A percentile compares a stretch with the other conserved stretches of the same genome.
These are phyloP conservation scores for Orchesella cincta DNA, from an alignment of 1,140 invertebrate species.

Conservation along the genomic window DNA sequence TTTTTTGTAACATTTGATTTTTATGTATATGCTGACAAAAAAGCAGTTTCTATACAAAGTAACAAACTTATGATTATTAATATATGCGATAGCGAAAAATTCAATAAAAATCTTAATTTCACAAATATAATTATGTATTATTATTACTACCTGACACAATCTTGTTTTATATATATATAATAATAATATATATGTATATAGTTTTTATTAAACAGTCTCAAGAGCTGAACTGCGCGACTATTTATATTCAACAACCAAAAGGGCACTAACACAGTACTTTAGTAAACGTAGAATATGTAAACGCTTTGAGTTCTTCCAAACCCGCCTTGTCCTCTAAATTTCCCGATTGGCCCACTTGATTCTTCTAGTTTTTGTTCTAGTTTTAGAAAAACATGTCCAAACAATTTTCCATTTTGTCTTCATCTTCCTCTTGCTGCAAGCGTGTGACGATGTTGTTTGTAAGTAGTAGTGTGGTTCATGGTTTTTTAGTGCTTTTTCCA, in stretches of 20 bases:
- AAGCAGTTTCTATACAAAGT: constrained; percentile 27
- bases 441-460: background rate
- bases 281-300: no score
- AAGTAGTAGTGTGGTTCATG: background rate
- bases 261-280: constrained; percentile 15
- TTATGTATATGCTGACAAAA: constrained; percentile 5
- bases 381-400: no score
- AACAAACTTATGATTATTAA: constrained; percentile 25
- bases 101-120: constrained; percentile 28
- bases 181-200: background rate
- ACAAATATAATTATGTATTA: background rate
- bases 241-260: constrained; percentile 27
- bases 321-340: no score
- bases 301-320: no score
- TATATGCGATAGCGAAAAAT: constrained; percentile 20
- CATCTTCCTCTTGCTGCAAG: background rate
- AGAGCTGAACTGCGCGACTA: constrained; percentile 29
- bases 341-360: no score
- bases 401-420: background rate
- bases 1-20: background rate
- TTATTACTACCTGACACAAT: background rate
- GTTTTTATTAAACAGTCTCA: constrained; percentile 25
- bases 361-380: no score
- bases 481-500: constrained; percentile 7
- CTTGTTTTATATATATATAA: background rate